Percentiles rank a stretch among this genome's conserved stretches.
Evolutionary conservation across 2,888 invertebrate genomes (phyloP).

Genomic region (Stenoptilia bipunctidactyla): DNA sequence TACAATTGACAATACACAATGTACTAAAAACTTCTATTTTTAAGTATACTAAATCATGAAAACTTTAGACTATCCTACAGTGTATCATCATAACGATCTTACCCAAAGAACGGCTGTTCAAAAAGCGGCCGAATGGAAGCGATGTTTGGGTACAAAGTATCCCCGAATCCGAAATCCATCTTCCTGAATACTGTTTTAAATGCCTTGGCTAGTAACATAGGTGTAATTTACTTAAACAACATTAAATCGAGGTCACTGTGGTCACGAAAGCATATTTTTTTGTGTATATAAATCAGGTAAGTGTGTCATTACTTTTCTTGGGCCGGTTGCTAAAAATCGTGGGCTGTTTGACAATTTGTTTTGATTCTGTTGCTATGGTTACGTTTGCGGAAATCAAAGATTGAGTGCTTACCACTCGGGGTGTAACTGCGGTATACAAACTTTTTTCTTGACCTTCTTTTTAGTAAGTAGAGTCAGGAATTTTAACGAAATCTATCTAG

Average conservation of each 20-base stretch:
- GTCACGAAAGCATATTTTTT: slow-evolving; percentile 49
- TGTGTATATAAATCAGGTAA: slow-evolving; percentile 21
- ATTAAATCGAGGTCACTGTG: slow-evolving; percentile 26
- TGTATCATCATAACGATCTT: no score
- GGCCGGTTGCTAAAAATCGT: slow-evolving; percentile 31
- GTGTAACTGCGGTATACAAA: background rate
- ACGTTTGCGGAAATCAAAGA: slow-evolving; percentile 45
- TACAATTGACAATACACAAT: no score
- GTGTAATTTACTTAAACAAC: slow-evolving; percentile 21
- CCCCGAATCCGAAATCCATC: slow-evolving; percentile 61
- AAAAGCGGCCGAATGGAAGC: slow-evolving; percentile 43
- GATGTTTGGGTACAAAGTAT: slow-evolving; percentile 49
- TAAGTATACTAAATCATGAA: no score
- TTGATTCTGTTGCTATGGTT: slow-evolving; percentile 35
- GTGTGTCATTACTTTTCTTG: slow-evolving; percentile 38
- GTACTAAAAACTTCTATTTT: no score
- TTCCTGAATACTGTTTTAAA: slow-evolving; percentile 29
- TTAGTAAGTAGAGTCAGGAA: no score
- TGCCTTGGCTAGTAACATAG: slow-evolving; percentile 32
- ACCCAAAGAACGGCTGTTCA: slow-evolving; percentile 42
- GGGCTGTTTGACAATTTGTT: slow-evolving; percentile 53
- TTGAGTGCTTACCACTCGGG: slow-evolving; percentile 15
- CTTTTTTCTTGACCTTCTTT: background rate
- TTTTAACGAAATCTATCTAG: no score
- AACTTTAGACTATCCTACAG: no score